Evolutionary conservation across 2,113 vertebrate species (phyloP), one percentile per base, ranked within the genome.

Genomic region (Ovibos moschatus): DNA sequence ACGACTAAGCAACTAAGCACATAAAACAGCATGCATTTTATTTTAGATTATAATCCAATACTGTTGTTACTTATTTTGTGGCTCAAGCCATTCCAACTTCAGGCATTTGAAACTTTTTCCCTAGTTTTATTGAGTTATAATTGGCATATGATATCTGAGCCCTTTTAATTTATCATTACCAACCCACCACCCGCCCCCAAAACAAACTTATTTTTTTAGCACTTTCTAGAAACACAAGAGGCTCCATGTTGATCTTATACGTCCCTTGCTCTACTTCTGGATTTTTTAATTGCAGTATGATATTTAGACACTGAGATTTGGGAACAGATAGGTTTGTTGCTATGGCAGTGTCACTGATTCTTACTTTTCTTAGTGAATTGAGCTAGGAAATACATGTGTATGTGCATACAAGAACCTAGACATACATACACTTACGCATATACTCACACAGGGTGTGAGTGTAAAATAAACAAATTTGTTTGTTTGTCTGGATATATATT

Each of bases 151-250:
- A 1, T 45, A 23, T 15, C 33, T 87, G 6, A 9, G 13, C 5
- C 43, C 19, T 58, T 71, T 79, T 23, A 67, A 27, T 13, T 33
- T 50, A 5, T 25, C 82, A 47, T 47, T 19, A 40, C 47, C 57
- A 51, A 17, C 2, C 12, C 28, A 40, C 11, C 5, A 16, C 9
- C 15, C 7, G 2, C 5, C 40, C 21, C 7, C 28, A 19, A 7
- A 19, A 50, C 30, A 51, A 82, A n/a, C 27, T 47, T n/a, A 19
- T 21, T 51, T 33, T 53, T 60, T 79, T 76, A 28, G 58, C 16
- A 58, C 11, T 64, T 76, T 55, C 19, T 71, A 36, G 28, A 33
- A 47, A 21, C 5, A 28, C 10, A 25, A 50, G 40, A 89, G 16
- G 25, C 12, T 60, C 19, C 36, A 40, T 36, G 12, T 7, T 74